phyloP scores from a whole-genome alignment of 2,113 vertebrate genomes.

The Boleophthalmus pectinirostris region DNA sequence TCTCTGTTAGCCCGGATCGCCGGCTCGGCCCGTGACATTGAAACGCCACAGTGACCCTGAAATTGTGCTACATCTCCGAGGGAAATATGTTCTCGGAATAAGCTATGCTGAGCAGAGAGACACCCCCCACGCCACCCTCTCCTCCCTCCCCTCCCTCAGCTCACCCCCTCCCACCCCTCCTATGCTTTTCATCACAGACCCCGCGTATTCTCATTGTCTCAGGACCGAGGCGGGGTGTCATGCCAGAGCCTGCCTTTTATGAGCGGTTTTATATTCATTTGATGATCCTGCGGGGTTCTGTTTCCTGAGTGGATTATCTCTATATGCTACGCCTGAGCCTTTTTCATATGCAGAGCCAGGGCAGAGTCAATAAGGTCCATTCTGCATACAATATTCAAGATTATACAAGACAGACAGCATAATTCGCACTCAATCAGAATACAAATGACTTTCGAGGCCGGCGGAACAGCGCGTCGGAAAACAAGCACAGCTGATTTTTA shows the following conservation, averaged over 20 bases:
- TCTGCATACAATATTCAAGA: conserved; percentile 80
- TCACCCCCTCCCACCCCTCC: conserved; percentile 47
- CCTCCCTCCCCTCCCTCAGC: background rate
- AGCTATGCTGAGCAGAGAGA: no score
- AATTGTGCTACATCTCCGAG: conserved; percentile 21
- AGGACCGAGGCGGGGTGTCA: conserved; percentile 69
- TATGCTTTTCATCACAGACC: conserved; percentile 54
- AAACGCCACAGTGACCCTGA: conserved; percentile 36
- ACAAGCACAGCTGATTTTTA: conserved; percentile 73
- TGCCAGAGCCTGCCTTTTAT: conserved; percentile 72
- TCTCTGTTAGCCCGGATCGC: conserved; percentile 13
- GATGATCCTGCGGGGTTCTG: conserved; percentile 73
- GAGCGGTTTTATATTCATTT: conserved; percentile 78
- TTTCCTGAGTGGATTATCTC: conserved; percentile 77
- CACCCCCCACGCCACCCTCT: no score
- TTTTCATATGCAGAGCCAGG: conserved; percentile 72
- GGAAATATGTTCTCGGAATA: conserved; percentile 28
- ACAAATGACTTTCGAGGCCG: conserved; percentile 69
- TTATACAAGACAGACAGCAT: conserved; percentile 76
- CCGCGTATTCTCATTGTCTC: conserved; percentile 63
- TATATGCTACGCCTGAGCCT: conserved; percentile 68
- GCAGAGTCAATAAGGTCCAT: conserved; percentile 76
- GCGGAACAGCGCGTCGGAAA: conserved; percentile 57
- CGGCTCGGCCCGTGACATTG: conserved; percentile 30
- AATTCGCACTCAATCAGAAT: conserved; percentile 76